These are phyloP conservation scores for Saturnia japonica DNA, from an alignment of 2,888 invertebrate species.

Conservation along the genomic window DNA sequence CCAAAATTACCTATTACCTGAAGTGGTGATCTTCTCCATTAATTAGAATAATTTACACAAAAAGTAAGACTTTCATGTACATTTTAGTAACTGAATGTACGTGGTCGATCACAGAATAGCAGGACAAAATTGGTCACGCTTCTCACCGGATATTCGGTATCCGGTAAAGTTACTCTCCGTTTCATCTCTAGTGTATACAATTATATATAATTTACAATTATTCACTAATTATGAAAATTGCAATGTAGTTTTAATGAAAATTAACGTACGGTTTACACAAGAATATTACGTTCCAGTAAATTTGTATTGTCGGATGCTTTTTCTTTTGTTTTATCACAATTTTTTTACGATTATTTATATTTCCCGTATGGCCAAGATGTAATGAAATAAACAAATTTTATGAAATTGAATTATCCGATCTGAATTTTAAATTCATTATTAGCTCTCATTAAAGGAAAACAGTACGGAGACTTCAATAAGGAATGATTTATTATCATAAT, in stretches of 20 bases:
- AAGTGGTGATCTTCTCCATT: background rate
- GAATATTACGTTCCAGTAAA: background rate
- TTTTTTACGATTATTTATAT: no score
- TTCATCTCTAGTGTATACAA: background rate
- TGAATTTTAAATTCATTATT: no score
- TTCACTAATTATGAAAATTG: background rate
- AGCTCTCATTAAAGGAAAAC: no score
- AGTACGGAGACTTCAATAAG: no score
- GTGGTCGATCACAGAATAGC: background rate
- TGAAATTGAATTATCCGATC: no score
- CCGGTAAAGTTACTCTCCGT: background rate
- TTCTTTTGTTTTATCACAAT: no score
- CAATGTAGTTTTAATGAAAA: background rate
- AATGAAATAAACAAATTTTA: no score
- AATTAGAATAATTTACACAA: background rate
- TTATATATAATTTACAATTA: background rate
- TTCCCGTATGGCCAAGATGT: no score
- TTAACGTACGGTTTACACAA: background rate
- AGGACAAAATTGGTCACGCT: background rate
- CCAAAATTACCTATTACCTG: background rate
- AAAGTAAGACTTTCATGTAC: background rate
- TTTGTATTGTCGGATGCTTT: no score
- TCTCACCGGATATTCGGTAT: conserved; percentile 2
- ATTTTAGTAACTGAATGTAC: background rate
- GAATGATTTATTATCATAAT: no score